A percentile compares a stretch with the other conserved stretches of the same genome.
These are phyloP conservation scores for Epirrita christyi DNA, from an alignment of 2,888 invertebrate genomes.

Conservation along the genomic window DNA sequence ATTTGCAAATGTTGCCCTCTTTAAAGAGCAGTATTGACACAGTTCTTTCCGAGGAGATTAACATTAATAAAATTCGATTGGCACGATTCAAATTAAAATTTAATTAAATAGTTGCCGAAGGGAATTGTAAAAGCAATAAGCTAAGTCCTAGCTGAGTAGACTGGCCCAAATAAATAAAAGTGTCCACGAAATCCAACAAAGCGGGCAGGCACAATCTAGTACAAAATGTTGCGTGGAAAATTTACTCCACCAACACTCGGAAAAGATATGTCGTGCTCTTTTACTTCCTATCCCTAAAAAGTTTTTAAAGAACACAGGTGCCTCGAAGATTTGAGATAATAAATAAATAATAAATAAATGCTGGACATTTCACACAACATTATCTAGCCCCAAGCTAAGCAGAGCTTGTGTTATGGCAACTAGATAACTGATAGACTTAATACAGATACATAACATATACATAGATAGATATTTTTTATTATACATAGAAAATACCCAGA, in stretches of 20 bases:
- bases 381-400: too few relatives aligned
- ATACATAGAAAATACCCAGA: too few relatives aligned
- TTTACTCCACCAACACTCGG: constrained; percentile 38
- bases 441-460: too few relatives aligned
- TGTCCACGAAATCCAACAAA: constrained; percentile 32
- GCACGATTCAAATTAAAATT: constrained; percentile 28
- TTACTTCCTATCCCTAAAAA: constrained; percentile 39
- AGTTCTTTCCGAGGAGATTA: background rate
- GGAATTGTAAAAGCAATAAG: constrained; percentile 35
- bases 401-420: too few relatives aligned
- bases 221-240: constrained; percentile 44
- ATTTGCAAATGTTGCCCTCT: constrained; percentile 19
- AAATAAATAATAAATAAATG: too few relatives aligned
- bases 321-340: too few relatives aligned
- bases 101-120: constrained; percentile 22
- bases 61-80: constrained; percentile 11
- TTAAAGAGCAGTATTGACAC: constrained; percentile 3
- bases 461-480: too few relatives aligned
- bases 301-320: constrained; percentile 35
- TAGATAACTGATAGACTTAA: too few relatives aligned
- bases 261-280: constrained; percentile 43
- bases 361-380: too few relatives aligned
- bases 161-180: constrained; percentile 36
- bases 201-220: constrained; percentile 29
- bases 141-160: constrained; percentile 30